A percentile compares a stretch with the other conserved stretches of the same genome.
Evolutionary conservation across 2,888 invertebrate genomes (phyloP).

Genomic region (Drosophila buzzatii): DNA sequence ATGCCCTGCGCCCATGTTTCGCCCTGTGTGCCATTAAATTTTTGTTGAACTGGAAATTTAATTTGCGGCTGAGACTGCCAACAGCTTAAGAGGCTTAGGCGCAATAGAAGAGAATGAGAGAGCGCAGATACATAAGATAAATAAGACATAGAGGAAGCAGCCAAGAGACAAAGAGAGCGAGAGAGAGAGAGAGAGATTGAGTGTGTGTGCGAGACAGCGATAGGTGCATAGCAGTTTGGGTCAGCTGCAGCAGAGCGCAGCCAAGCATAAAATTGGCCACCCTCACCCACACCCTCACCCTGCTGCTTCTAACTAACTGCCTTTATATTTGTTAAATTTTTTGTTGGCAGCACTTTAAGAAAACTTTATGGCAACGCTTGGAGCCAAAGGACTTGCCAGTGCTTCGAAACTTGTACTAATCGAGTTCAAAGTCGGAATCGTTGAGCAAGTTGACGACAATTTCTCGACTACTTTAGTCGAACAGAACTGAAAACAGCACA

Average conservation of each 20-base stretch:
- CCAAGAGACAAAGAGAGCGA: background rate
- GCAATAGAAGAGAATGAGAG: conserved; percentile 16
- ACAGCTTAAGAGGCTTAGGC: conserved; percentile 45
- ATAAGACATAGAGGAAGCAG: background rate
- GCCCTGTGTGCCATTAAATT: conserved; percentile 67
- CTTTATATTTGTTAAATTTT: background rate
- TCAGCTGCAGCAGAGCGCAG: conserved; percentile 44
- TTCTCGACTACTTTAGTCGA: background rate
- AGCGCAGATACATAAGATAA: conserved; percentile 3
- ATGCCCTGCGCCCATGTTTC: background rate
- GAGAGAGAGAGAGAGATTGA: background rate
- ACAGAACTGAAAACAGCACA: background rate
- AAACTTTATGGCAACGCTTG: conserved; percentile 12
- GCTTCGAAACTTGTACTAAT: conserved; percentile 16
- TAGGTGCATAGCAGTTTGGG: conserved; percentile 18
- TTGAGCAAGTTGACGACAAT: background rate
- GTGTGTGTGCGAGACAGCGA: background rate
- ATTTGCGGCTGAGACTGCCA: conserved; percentile 65
- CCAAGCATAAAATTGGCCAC: conserved; percentile 46
- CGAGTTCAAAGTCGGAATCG: background rate
- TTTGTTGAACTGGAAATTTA: conserved; percentile 59
- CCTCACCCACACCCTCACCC: background rate
- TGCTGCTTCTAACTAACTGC: background rate
- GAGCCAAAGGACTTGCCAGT: conserved; percentile 7
- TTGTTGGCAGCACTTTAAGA: conserved; percentile 43